Conservation (phyloP, 1,140 invertebrate genomes). For the Gryon sp. region DNA sequence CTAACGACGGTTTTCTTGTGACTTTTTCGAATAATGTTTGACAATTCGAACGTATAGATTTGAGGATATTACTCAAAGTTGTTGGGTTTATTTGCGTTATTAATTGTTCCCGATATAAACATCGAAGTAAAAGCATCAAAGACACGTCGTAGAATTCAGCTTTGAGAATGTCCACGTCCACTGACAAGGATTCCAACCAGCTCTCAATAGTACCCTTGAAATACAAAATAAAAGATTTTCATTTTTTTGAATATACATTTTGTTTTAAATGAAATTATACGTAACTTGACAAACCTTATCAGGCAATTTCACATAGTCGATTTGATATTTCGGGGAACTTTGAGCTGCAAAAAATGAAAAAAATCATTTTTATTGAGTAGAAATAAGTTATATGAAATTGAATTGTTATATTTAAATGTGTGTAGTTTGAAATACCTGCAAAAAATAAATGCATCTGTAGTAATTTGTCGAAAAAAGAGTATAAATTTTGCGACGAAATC, state of each 20-base stretch:
- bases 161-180: conserved; percentile 44
- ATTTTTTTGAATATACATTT: too few relatives aligned
- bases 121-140: conserved; percentile 64
- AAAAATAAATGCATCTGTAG: conserved; percentile 62
- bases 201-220: conserved; percentile 30
- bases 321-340: neutral
- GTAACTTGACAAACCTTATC: conserved; percentile 11
- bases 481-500: too few relatives aligned
- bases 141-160: conserved; percentile 65
- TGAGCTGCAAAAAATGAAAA: neutral
- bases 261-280: too few relatives aligned
- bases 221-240: conserved; percentile 10
- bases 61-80: too few relatives aligned
- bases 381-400: too few relatives aligned
- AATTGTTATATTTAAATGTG: too few relatives aligned
- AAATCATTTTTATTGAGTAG: too few relatives aligned
- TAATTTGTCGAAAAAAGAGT: too few relatives aligned
- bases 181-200: conserved; percentile 28
- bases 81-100: neutral
- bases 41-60: conserved; percentile 39
- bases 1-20: conserved; percentile 62
- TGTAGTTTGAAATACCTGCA: conserved; percentile 49
- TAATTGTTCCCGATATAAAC: conserved; percentile 55
- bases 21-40: conserved; percentile 67
- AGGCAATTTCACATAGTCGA: neutral